A percentile compares a stretch with the other conserved stretches of the same genome.
These are phyloP conservation scores for Pterocles gutturalis DNA, from an alignment of 2,113 vertebrate species.

Conservation along the genomic window DNA sequence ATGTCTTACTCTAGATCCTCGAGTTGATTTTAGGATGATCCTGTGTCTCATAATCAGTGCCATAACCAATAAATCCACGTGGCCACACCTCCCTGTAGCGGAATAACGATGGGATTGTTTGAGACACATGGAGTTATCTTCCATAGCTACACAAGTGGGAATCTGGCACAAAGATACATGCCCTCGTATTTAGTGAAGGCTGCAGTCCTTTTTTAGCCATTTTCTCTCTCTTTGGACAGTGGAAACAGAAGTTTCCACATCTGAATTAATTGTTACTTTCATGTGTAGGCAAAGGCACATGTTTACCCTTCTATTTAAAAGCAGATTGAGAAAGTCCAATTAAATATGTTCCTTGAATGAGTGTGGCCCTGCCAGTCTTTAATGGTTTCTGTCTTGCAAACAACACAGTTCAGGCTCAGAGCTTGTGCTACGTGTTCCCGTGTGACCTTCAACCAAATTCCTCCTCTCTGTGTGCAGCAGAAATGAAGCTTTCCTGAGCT, in stretches of 20 bases:
- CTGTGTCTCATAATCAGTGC: background rate
- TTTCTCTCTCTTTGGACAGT: background rate
- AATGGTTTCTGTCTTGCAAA: background rate
- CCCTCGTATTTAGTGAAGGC: background rate
- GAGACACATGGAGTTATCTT: background rate
- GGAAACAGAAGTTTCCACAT: background rate
- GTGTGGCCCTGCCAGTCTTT: background rate
- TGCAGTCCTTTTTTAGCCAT: background rate
- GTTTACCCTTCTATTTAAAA: background rate
- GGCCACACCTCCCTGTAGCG: background rate
- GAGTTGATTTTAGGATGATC: background rate
- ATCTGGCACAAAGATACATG: background rate
- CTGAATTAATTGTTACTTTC: background rate
- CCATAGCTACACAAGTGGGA: background rate
- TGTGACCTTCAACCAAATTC: background rate
- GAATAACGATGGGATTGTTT: background rate
- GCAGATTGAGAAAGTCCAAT: background rate
- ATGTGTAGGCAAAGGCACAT: background rate
- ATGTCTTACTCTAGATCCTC: background rate
- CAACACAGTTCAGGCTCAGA: background rate
- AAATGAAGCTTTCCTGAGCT: background rate
- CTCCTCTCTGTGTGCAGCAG: background rate
- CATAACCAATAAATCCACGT: background rate
- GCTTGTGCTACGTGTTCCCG: accelerated
- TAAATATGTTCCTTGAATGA: background rate